These are phyloP conservation scores for Lonchura striata DNA, from an alignment of 2,113 vertebrate genomes.

Conservation along the genomic window DNA sequence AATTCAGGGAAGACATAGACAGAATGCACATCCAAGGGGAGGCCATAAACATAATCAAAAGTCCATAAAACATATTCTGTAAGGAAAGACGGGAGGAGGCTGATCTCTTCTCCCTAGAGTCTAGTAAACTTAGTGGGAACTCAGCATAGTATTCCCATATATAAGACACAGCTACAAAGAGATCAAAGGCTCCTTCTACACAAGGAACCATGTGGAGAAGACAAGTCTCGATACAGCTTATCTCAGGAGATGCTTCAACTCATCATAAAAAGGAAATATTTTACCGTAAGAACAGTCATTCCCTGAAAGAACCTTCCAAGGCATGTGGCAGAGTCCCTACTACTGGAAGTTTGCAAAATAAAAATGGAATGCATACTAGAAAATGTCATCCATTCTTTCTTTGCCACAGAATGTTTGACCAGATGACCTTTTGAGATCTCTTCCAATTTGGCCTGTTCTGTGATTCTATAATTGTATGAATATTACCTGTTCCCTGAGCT, in stretches of 20 bases:
- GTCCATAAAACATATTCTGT: neutral
- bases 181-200: neutral
- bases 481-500: neutral
- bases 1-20: neutral
- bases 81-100: neutral
- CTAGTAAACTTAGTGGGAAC: rapidly evolving
- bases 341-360: neutral
- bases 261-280: neutral
- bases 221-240: neutral
- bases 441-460: neutral
- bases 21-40: neutral
- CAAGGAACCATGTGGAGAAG: neutral
- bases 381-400: neutral
- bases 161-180: neutral
- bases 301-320: neutral
- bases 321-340: rapidly evolving
- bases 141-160: neutral
- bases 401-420: neutral
- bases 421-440: neutral
- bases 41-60: neutral
- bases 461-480: too few species aligned
- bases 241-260: neutral
- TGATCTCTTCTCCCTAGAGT: neutral
- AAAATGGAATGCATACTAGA: rapidly evolving
- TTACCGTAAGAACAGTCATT: neutral